Evolutionary conservation across 2,113 vertebrate species (phyloP), one percentile per base, ranked within the genome.

Genomic region (Gallinago paraguaiae): DNA sequence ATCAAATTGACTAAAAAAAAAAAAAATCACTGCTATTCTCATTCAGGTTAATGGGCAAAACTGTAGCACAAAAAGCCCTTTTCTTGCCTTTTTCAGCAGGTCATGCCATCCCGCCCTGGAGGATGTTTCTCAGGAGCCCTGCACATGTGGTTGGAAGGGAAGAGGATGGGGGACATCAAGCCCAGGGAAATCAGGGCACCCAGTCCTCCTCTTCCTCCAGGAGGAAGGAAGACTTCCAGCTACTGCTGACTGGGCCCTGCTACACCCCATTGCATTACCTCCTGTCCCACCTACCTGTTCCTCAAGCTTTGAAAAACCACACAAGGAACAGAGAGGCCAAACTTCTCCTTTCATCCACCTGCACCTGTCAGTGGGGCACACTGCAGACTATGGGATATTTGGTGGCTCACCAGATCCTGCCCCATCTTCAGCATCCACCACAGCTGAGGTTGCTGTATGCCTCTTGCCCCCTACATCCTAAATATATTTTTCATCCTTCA

Each of bases 321-420:
- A 53, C 5, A 57, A n/a, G 54, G 50, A 64, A 75, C 33, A 68
- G 37, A 63, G 7, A 43, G 60, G 8, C 7, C 54, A 64, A 37
- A 35, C 22, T 77, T 87, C 37, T 67, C 53, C 70, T 74, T 50
- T 39, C 7, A 7, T 11, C 4, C 39, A 79, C 45, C 50, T 45
- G 51, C 7, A 41, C 11, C 27, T 51, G 63, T 56, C 64, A 28
- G 24, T 9, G 61, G 2, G 0, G 17, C 16, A 65, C 27, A 30
- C 30, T 9, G 19, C 1, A 0, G 33, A 14, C 18, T 25, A 4
- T 0, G 3, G 33, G 18, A 2, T 41, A 14, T 7, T n/a, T 33
- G 18, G 25, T 23, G 10, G 33, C 37, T 93, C 20, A 13, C 15
- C 35, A 50, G 69, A 33, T 67, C n/a, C 46, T 67, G 51, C 24